Evolutionary conservation across 1,140 invertebrate species (phyloP), one percentile per base, ranked within the genome.

Genomic region (Ips nitidus): DNA sequence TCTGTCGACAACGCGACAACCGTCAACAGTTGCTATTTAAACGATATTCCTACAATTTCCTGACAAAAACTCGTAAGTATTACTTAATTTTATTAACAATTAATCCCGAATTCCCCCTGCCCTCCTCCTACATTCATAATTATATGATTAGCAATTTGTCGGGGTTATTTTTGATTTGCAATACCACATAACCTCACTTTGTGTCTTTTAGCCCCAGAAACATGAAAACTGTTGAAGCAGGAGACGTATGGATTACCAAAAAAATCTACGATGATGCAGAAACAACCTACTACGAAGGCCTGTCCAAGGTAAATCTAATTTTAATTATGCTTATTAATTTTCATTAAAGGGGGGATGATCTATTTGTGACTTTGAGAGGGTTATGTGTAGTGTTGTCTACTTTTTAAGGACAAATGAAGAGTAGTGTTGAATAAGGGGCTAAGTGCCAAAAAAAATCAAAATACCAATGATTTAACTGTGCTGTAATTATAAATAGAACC

Each of bases 161-260:
- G 22, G 22, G 22, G 22, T 22, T 22, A 22, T 22, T 22, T 22
- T 22, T 22, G 22, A 22, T 22, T 22, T 22, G 22, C 22, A 22
- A 22, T 22, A 22, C 22, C 22, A 22, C 22, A 22, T 22, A 22
- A 22, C 22, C 22, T 22, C 22, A 22, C 22, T 22, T 22, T 22
- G 22, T 22, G 22, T 22, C 22, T 22, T 22, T 22, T 22, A 22
- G 22, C 22, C 22, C 22, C 22, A 22, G 22, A 22, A 63, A 71
- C 5, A 73, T 73, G 69, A 68, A 63, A 43, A 53, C 68, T 50
- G 8, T 59, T 6, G 38, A 43, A 37, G 39, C 65, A n/a, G 86
- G 87, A 78, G 84, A 83, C 70, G 78, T 88, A 67, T 89, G 87
- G 88, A 77, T 86, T 52, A 84, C 87, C 60, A 87, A 86, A 79